A percentile compares a stretch with the other conserved stretches of the same genome.
Evolutionary conservation across 2,888 invertebrate genomes (phyloP).

Genomic region (Drosophila acutilabella): DNA sequence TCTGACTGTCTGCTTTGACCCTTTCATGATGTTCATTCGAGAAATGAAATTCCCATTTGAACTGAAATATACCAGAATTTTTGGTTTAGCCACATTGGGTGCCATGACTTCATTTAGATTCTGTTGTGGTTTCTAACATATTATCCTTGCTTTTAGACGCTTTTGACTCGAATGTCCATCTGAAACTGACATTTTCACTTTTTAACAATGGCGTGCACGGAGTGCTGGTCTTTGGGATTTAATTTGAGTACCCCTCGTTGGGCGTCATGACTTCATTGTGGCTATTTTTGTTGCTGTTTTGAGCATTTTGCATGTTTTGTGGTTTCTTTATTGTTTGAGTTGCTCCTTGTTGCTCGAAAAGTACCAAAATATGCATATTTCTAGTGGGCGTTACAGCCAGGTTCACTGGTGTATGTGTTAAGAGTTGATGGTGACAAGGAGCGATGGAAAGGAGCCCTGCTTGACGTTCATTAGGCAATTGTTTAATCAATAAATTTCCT

Average conservation of each 20-base stretch:
- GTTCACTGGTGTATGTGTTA: slow-evolving; percentile 40
- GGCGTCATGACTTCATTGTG: slow-evolving; percentile 38
- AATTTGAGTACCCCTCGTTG: slow-evolving; percentile 14
- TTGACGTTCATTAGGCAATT: slow-evolving; percentile 54
- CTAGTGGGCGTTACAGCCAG: slow-evolving; percentile 33
- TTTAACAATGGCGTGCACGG: slow-evolving; percentile 1
- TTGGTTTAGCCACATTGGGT: slow-evolving; percentile 5
- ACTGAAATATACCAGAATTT: slow-evolving; percentile 11
- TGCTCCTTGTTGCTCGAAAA: slow-evolving; percentile 8
- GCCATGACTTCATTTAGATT: slow-evolving; percentile 13
- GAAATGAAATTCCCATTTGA: slow-evolving; percentile 21
- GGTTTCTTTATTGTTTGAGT: slow-evolving; percentile 36
- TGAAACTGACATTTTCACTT: slow-evolving; percentile 14
- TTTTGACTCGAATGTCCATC: slow-evolving; percentile 3
- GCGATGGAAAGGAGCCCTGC: slow-evolving; percentile 25
- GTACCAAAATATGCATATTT: slow-evolving; percentile 28
- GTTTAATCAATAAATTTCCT: slow-evolving; percentile 65
- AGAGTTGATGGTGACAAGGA: slow-evolving; percentile 20
- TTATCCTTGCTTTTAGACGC: neutral
- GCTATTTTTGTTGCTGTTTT: slow-evolving; percentile 23
- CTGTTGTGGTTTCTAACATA: neutral
- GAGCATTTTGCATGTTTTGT: slow-evolving; percentile 41
- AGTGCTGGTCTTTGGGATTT: neutral
- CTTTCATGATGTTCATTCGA: slow-evolving; percentile 19
- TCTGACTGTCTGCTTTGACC: slow-evolving; percentile 4